Evolutionary conservation across 2,797 vertebrate species (phyloP).

Genomic region (Chloroceryle inda): DNA sequence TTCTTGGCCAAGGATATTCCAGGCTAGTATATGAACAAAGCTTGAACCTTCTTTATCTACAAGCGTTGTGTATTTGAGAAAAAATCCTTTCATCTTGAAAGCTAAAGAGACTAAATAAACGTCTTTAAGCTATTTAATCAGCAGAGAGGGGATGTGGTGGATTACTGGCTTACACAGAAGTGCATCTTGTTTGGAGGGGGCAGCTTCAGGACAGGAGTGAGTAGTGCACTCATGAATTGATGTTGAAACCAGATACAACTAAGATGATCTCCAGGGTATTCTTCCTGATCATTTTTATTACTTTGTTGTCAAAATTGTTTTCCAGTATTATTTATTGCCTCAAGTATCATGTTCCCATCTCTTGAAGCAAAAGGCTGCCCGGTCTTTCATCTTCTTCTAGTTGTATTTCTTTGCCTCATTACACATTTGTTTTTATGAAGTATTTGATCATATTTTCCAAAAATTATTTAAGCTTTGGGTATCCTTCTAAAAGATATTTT

Average conservation of each 20-base stretch:
- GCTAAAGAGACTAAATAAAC: conserved; percentile 18
- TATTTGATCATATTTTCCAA: conserved; percentile 60
- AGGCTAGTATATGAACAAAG: background rate
- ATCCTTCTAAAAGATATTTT: conserved; percentile 41
- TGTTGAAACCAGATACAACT: conserved; percentile 42
- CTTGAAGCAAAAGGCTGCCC: conserved; percentile 1
- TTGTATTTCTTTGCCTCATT: conserved; percentile 47
- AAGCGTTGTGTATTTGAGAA: background rate
- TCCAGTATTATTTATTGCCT: conserved; percentile 57
- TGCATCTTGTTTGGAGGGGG: background rate
- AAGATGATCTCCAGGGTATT: conserved; percentile 13
- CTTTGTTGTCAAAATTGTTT: conserved; percentile 50
- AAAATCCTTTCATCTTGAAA: conserved; percentile 32
- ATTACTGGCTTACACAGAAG: background rate
- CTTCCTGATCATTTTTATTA: conserved; percentile 46
- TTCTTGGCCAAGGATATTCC: background rate
- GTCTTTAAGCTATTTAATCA: conserved; percentile 27
- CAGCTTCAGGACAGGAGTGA: conserved; percentile 4
- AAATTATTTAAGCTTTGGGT: conserved; percentile 42
- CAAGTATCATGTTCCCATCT: conserved; percentile 36
- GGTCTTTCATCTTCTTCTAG: conserved; percentile 52
- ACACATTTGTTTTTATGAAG: conserved; percentile 50
- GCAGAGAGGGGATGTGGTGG: background rate
- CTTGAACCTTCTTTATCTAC: background rate
- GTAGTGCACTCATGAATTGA: background rate